Evolutionary conservation across 2,888 invertebrate genomes (phyloP).

Genomic region (Serripes groenlandicus): DNA sequence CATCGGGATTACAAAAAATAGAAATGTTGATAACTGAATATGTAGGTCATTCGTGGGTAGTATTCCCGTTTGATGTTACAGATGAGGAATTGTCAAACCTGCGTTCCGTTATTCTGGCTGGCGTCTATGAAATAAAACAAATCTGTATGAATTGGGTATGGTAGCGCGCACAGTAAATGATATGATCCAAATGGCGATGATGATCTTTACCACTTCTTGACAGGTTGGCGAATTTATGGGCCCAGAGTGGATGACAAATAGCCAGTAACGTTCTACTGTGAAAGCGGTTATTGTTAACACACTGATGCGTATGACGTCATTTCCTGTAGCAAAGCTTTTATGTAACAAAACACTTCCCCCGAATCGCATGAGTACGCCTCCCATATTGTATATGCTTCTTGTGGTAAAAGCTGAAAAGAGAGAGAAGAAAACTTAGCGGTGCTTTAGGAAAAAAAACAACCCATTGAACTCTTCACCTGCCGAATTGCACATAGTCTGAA

Average conservation of each 20-base stretch:
- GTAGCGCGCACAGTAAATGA: slow-evolving; percentile 91
- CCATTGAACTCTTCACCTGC: no score
- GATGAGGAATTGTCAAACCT: slow-evolving; percentile 76
- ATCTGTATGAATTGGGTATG: slow-evolving; percentile 83
- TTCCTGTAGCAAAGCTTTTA: slow-evolving; percentile 87
- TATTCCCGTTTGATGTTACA: slow-evolving; percentile 80
- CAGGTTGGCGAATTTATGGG: slow-evolving; percentile 94
- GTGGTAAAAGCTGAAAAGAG: slow-evolving; percentile 86
- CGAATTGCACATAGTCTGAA: no score
- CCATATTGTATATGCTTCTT: slow-evolving; percentile 87
- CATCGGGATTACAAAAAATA: slow-evolving; percentile 93
- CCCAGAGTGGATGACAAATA: slow-evolving; percentile 95
- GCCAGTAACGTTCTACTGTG: slow-evolving; percentile 95
- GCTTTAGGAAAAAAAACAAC: no score
- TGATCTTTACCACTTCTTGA: slow-evolving; percentile 93
- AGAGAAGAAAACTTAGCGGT: no score
- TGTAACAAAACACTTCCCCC: slow-evolving; percentile 86
- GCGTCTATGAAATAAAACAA: slow-evolving; percentile 75
- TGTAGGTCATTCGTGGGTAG: slow-evolving; percentile 72
- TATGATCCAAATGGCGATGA: slow-evolving; percentile 94
- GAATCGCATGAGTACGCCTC: slow-evolving; percentile 87
- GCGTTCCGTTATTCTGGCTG: slow-evolving; percentile 47
- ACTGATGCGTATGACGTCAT: slow-evolving; percentile 95
- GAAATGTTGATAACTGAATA: slow-evolving; percentile 92
- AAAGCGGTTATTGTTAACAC: slow-evolving; percentile 97